A percentile compares a stretch with the other conserved stretches of the same genome.
Conservation (phyloP, 2,888 invertebrate species). For the Limnephilus auricula region DNA sequence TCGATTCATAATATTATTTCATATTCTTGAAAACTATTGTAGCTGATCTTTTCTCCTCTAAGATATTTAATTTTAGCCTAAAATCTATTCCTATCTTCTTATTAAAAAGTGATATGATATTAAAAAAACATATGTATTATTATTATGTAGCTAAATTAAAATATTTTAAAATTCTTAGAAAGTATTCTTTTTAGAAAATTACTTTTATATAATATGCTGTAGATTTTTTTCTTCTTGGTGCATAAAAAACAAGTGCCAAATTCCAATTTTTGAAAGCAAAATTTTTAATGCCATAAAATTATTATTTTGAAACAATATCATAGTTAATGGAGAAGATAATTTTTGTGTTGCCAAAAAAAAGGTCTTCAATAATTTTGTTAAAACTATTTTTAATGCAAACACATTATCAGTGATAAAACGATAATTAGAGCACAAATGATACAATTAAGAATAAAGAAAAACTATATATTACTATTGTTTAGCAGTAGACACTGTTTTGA, state of each 20-base stretch:
- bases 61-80: not conserved
- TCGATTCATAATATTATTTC: not conserved
- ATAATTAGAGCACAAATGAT: conserved; percentile 23
- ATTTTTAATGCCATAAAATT: not conserved
- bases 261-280: not conserved
- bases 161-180: not conserved
- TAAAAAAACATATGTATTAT: not conserved
- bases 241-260: not conserved
- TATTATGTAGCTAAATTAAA: not conserved
- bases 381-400: not conserved
- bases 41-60: not conserved
- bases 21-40: not conserved
- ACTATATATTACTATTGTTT: not conserved
- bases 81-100: not conserved
- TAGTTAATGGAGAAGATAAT: not conserved
- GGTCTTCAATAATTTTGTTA: not conserved
- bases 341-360: not conserved
- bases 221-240: not conserved
- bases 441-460: not conserved
- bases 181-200: not conserved
- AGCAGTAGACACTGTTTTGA: conserved; percentile 13
- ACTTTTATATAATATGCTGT: not conserved
- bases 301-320: not conserved
- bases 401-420: not conserved
- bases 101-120: not conserved